Conservation (phyloP, 2,888 invertebrate genomes). For the Drosophila engyochracea region DNA sequence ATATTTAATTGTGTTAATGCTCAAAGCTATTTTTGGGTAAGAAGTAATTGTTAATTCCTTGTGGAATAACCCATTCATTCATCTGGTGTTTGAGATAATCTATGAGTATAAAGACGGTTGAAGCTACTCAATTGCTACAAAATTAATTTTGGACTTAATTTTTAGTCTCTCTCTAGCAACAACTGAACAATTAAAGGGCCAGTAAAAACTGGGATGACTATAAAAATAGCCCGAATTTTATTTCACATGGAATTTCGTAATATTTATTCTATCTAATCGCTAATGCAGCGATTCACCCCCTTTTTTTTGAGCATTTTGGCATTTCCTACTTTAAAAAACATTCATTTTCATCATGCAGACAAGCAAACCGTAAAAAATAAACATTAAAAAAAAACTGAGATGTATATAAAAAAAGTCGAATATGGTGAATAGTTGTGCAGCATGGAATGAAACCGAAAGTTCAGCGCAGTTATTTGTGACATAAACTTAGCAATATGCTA, state of each 20-base stretch:
- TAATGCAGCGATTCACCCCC: constrained; percentile 42
- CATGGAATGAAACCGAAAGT: constrained; percentile 77
- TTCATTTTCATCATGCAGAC: constrained; percentile 80
- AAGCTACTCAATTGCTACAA: background rate
- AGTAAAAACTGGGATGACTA: background rate
- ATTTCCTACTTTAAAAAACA: constrained; percentile 84
- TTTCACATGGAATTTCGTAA: constrained; percentile 42
- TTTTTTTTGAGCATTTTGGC: constrained; percentile 56
- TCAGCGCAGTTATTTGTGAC: constrained; percentile 37
- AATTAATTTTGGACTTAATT: background rate
- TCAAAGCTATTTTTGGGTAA: background rate
- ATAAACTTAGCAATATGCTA: constrained; percentile 7
- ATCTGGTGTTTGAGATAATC: background rate
- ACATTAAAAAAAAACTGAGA: background rate
- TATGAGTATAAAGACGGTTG: background rate
- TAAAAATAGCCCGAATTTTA: constrained; percentile 21
- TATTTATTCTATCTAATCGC: constrained; percentile 27
- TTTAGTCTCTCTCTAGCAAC: background rate
- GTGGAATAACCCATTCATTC: background rate
- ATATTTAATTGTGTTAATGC: background rate
- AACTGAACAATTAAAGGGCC: background rate
- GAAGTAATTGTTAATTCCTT: background rate
- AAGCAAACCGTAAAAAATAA: constrained; percentile 31
- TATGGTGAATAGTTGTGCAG: constrained; percentile 32
- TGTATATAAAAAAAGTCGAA: constrained; percentile 24